Base-by-base conservation (phyloP, 2,797 vertebrate genomes). In the Ctenopoma kingsleyae region DNA sequence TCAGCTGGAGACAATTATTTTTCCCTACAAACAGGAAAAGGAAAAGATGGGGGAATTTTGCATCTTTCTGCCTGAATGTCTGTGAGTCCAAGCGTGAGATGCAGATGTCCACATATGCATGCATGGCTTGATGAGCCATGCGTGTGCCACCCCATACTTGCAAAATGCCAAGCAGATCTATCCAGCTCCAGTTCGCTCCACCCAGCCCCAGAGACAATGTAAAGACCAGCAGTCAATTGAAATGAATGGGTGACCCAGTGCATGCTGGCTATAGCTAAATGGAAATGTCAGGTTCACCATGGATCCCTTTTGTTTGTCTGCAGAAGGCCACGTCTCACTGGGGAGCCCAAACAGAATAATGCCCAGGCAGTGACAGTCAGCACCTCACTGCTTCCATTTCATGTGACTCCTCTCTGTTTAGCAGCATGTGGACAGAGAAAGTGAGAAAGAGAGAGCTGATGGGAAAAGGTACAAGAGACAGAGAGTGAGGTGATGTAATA, bases 201-300 rank as follows among this genome's bases (percentile, higher is more conserved):
- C 22, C 11, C 22, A 19, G 46, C 61, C 53, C 63, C 43, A 32
- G 62, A 85, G 83, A 90, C 75, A 69, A 68, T 23, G 17, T 25
- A 82, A 83, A 88, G 86, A 83, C 76, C 83, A 83, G 55, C 70
- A 90, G 80, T 91, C 87, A 86, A 82, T 86, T 89, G 82, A 85
- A 91, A 88, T 82, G 84, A 91, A 92, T 90, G 74, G 83, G 71
- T 62, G 59, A 68, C 61, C 74, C 43, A 23, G 38, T 67, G 76
- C 69, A 68, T 53, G 82, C 80, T 69, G 49, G 85, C 85, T 73
- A 11, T 40, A 59, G 73, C 85, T 89, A 90, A 93, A 94, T 92
- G 89, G 91, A 92, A 93, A 93, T 93, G 92, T 92, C 92, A 93
- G 76, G 82, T 77, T 80, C 22, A 1, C 80, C 63, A 67, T 51